Evolutionary conservation across 2,113 vertebrate species (phyloP), one percentile per base, ranked within the genome.

Genomic region (Astatotilapia flaviijosephi): DNA sequence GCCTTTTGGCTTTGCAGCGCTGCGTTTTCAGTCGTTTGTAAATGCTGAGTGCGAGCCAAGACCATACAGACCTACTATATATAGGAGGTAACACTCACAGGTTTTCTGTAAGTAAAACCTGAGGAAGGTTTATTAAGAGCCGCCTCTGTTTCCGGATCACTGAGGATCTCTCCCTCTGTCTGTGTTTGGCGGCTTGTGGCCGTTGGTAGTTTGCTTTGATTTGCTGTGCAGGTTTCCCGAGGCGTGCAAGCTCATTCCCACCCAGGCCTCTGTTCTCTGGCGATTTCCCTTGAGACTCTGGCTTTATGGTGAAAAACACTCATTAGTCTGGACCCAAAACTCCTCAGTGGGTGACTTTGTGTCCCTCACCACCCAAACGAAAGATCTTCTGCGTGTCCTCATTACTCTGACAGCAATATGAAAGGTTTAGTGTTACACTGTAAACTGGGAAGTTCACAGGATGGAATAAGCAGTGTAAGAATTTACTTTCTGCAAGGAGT

Each of bases 21-120:
- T 70, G 65, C 13, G 0, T 42, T 70, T 70, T 70, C 13, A 6
- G 12, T 42, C 1, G 0, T 42, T 21, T 42, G 11, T 1, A 70
- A 70, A 70, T 42, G n/a, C 5, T 28, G 40, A 75, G 23, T 17
- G 15, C 1, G 9, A 17, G 40, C 21, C 4, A 11, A 45, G 68
- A 73, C 23, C 8, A 26, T 45, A 0, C 28, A 62, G 23, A 47
- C 14, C 3, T 75, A 9, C 13, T 17, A 10, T 1, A 17, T 47
- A 49, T 47, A 47, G 42, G 23, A 8, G 42, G 68, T 47, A 47
- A 75, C 6, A 47, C 40, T 73, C 21, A 28, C 40, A 75, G 14
- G 40, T 26, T 75, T 47, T 47, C 9, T 47, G 14, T 47, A 47
- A 45, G 40, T 47, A 28, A 75, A 75, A 47, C 40, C 23, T 47